Conservation (phyloP, 2,797 vertebrate genomes). For the Sebastes hopkinsi region DNA sequence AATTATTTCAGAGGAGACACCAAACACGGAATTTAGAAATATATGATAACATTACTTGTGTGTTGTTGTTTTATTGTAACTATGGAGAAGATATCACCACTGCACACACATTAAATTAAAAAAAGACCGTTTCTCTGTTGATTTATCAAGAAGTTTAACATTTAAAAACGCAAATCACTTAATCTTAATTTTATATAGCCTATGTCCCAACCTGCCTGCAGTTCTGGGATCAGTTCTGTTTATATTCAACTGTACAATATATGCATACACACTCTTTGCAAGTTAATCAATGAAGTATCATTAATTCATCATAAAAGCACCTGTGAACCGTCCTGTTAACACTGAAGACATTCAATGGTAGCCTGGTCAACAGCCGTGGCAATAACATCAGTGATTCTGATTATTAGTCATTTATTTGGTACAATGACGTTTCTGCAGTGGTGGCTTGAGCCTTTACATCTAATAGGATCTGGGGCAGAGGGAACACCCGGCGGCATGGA, state of each 20-base stretch:
- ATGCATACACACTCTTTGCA: neutral
- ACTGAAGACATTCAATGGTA: neutral
- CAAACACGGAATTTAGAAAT: neutral
- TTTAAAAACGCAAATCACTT: too few relatives aligned
- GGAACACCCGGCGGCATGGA: fast-evolving
- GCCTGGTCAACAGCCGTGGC: neutral
- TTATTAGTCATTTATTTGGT: neutral
- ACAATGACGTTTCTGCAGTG: neutral
- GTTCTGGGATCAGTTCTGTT: neutral
- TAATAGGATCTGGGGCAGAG: neutral
- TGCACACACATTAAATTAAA: neutral
- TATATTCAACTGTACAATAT: neutral
- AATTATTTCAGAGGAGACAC: neutral
- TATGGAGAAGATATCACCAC: neutral
- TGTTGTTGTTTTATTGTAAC: neutral
- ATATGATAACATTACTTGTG: neutral
- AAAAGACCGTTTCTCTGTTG: too few relatives aligned
- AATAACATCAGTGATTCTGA: neutral
- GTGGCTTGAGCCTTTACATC: neutral
- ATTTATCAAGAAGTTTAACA: too few relatives aligned
- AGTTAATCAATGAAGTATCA: neutral
- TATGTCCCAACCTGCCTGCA: too few relatives aligned
- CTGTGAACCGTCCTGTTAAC: neutral
- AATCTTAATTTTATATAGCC: too few relatives aligned
- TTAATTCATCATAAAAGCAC: neutral